Evolutionary conservation across 2,888 invertebrate species (phyloP).

Genomic region (Celastrina argiolus): DNA sequence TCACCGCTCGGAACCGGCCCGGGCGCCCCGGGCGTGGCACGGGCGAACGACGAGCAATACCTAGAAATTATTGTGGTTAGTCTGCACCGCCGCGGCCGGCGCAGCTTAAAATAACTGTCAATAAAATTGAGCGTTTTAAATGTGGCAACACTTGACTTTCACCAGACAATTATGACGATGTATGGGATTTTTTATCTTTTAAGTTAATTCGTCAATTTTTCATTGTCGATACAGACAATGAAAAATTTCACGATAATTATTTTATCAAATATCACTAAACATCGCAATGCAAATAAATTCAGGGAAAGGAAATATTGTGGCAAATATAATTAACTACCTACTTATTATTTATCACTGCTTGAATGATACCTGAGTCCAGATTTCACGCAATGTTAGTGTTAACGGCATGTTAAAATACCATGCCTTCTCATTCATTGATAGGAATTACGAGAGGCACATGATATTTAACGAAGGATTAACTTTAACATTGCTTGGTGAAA

Average conservation of each 20-base stretch:
- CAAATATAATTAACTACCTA: too few species aligned
- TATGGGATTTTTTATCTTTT: constrained; percentile 6
- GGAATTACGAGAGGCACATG: too few species aligned
- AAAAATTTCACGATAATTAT: background rate
- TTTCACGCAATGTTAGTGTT: too few species aligned
- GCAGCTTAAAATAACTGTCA: constrained; percentile 41
- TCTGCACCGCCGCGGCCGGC: constrained; percentile 46
- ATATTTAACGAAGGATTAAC: too few species aligned
- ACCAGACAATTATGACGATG: constrained; percentile 10
- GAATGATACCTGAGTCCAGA: too few species aligned
- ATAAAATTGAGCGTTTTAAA: constrained; percentile 32
- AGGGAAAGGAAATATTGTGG: too few species aligned
- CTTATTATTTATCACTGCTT: too few species aligned
- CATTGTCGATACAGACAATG: background rate
- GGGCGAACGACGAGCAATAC: constrained; percentile 53
- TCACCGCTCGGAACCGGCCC: constrained; percentile 37
- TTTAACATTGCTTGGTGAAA: too few species aligned
- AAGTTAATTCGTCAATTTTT: background rate
- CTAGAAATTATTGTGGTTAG: constrained; percentile 49
- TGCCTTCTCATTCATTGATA: too few species aligned
- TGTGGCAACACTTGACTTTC: constrained; percentile 26
- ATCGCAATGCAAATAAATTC: too few species aligned
- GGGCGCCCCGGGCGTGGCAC: constrained; percentile 57
- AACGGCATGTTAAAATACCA: too few species aligned
- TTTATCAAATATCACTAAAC: background rate